Base-by-base conservation (phyloP, 2,888 invertebrate species). In the Pammene aurita region DNA sequence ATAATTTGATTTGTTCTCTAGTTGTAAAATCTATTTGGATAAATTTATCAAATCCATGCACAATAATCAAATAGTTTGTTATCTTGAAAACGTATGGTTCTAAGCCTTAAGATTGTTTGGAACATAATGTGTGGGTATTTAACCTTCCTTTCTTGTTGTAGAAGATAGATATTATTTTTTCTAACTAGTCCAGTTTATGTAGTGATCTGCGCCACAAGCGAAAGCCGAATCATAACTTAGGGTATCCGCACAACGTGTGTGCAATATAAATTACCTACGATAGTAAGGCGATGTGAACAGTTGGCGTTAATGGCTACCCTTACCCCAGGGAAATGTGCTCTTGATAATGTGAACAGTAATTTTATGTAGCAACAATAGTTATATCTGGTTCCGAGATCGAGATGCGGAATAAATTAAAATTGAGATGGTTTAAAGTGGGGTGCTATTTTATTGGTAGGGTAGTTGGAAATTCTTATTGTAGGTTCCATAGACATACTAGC, bases 241-340 rank as follows among this genome's bases (percentile, higher is more conserved):
- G 74, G 72, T 71, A 77, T 73, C 72, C 73, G 71, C 72, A 55
- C 73, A 74, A 80, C 80, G 77, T 80, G 77, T 83, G 84, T 78
- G 76, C 82, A 78, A 84, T 85, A 84, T 83, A 69, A 65, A 84
- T 85, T 84, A 83, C 80, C 76, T 79, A 82, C 74, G 76, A 78
- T 82, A 82, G 83, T 81, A 80, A 80, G 78, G 74, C 78, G 76
- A 84, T 82, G 88, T 78, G 87, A 90, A 90, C 92, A 92, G 92
- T 91, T 92, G 92, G 89, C 86, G 88, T 82, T 91, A 92, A 92
- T 92, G 88, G 89, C 77, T 77, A 80, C 76, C 81, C 83, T 80
- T 85, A 87, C 91, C 89, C 91, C 71, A 83, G 91, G 90, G 91
- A 90, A 89, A 88, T 88, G 65, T 42, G 61, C 46, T 56, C 68